Conservation (phyloP, 2,888 invertebrate species). For the Steinernema hermaphroditum region DNA sequence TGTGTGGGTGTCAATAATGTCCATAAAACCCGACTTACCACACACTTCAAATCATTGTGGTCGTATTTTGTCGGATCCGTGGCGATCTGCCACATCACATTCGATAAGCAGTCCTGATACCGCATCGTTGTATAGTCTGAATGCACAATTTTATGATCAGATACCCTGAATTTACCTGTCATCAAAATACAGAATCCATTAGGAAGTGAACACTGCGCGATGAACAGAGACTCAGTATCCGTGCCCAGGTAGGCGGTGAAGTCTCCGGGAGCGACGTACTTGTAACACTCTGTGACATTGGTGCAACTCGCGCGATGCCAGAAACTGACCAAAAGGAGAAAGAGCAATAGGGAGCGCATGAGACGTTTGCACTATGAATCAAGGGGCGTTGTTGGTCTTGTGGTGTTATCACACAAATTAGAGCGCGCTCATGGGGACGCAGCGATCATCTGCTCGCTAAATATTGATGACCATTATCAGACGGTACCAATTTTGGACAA, state of each 20-base stretch:
- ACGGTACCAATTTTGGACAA: no score
- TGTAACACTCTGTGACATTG: constrained; percentile 14
- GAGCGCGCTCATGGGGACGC: no score
- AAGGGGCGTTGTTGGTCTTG: no score
- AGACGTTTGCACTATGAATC: neutral
- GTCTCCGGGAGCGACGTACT: neutral
- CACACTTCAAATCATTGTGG: neutral
- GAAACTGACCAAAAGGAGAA: neutral
- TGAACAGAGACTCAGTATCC: neutral
- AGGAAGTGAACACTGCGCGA: neutral
- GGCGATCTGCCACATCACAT: neutral
- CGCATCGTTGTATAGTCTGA: neutral
- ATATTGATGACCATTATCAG: no score
- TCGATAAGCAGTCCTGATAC: neutral
- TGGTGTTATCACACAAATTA: no score
- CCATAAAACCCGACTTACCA: no score
- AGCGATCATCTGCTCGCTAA: no score
- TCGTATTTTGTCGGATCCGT: neutral
- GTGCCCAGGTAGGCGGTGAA: neutral
- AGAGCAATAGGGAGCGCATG: neutral
- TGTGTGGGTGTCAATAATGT: no score
- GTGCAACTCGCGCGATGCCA: neutral
- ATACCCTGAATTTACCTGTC: constrained; percentile 16
- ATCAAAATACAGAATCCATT: neutral
- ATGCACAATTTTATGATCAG: no score